phyloP scores from a whole-genome alignment of 2,888 invertebrate genomes.

The Agrochola lota region DNA sequence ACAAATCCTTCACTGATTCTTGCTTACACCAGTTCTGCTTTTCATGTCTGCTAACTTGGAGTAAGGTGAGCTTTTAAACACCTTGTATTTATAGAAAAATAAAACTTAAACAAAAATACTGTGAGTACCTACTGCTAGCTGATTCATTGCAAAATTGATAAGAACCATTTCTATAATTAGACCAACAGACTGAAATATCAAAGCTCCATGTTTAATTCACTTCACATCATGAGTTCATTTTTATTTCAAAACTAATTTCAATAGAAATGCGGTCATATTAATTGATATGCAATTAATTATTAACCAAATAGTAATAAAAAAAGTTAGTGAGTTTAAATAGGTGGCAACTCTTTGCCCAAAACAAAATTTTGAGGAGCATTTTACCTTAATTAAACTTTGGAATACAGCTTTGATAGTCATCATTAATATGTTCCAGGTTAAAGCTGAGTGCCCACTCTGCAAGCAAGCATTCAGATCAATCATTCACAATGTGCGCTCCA shows the following conservation, averaged over 20 bases:
- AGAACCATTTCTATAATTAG: slow-evolving; percentile 17
- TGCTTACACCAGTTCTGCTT: slow-evolving; percentile 99
- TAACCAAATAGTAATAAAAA: background rate
- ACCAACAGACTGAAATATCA: slow-evolving; percentile 13
- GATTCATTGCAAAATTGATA: slow-evolving; percentile 24
- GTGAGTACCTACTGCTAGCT: background rate
- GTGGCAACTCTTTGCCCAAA: background rate
- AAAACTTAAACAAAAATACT: background rate
- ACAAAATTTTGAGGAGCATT: background rate
- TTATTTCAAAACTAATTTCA: background rate
- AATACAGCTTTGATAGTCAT: slow-evolving; percentile 1
- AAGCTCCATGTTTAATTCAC: background rate
- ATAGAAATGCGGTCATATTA: background rate
- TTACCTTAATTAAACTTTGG: background rate
- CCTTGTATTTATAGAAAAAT: background rate
- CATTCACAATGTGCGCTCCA: slow-evolving; percentile 97
- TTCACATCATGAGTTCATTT: background rate
- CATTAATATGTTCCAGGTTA: slow-evolving; percentile 91
- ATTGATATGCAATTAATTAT: background rate
- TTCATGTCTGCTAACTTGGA: slow-evolving; percentile 97
- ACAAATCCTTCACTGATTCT: slow-evolving; percentile 97
- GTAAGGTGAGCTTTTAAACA: slow-evolving; percentile 92
- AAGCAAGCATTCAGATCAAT: slow-evolving; percentile 97
- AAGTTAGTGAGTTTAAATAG: background rate
- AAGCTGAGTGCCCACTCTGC: slow-evolving; percentile 98